These are phyloP conservation scores for Pheosia gnoma DNA, from an alignment of 2,888 invertebrate genomes.

Conservation along the genomic window DNA sequence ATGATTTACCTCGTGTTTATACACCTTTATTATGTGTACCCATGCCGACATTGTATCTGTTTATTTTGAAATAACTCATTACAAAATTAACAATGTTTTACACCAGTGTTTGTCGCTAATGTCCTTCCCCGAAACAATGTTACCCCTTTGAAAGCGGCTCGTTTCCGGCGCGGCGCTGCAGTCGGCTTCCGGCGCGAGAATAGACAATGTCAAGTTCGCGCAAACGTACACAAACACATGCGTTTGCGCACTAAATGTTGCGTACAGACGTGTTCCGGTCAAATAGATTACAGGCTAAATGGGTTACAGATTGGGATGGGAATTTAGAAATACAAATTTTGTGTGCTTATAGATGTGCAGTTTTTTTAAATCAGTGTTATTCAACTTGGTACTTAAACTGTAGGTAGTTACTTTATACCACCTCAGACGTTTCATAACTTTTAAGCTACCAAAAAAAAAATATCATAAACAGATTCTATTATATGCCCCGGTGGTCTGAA, in stretches of 20 bases:
- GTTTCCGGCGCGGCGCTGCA: slow-evolving; percentile 63
- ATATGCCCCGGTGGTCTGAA: background rate
- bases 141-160: slow-evolving; percentile 61
- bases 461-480: background rate
- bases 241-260: slow-evolving; percentile 13
- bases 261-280: slow-evolving; percentile 13
- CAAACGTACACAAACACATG: slow-evolving; percentile 26
- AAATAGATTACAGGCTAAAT: background rate
- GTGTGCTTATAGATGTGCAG: too few species aligned
- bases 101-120: slow-evolving; percentile 43
- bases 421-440: too few species aligned
- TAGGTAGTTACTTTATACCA: too few species aligned
- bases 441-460: too few species aligned
- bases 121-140: slow-evolving; percentile 73
- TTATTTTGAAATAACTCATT: slow-evolving; percentile 45
- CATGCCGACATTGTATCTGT: slow-evolving; percentile 34
- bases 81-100: slow-evolving; percentile 46
- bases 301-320: background rate
- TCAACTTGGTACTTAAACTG: too few species aligned
- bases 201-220: slow-evolving; percentile 79
- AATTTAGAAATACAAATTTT: background rate
- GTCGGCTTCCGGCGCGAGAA: slow-evolving; percentile 60
- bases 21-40: background rate
- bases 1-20: too few species aligned
- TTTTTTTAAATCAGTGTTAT: too few species aligned